phyloP scores from a whole-genome alignment of 2,888 invertebrate species.

The Eueremaeus valkanovi region DNA sequence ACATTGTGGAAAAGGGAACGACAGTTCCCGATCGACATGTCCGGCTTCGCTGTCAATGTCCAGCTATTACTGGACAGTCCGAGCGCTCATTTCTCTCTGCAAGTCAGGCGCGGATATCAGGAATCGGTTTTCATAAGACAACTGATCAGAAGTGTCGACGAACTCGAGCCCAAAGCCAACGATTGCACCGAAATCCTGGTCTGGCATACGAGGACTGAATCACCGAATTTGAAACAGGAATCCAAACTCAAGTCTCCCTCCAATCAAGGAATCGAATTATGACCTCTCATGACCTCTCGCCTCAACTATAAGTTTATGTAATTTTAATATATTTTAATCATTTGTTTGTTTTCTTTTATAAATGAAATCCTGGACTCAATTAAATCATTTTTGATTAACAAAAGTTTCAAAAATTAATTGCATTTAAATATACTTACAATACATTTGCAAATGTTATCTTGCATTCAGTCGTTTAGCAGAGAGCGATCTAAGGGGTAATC shows the following conservation, averaged over 20 bases:
- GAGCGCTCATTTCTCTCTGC: conserved; percentile 72
- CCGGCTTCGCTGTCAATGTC: conserved; percentile 85
- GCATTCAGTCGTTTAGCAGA: too few species aligned
- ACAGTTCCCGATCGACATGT: conserved; percentile 96
- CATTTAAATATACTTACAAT: too few species aligned
- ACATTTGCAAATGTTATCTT: too few species aligned
- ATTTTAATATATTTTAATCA: too few species aligned
- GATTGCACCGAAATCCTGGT: conserved; percentile 85
- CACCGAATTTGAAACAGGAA: conserved; percentile 71
- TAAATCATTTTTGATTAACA: too few species aligned
- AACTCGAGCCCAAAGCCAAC: conserved; percentile 85
- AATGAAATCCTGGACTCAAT: too few species aligned
- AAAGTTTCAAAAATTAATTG: too few species aligned
- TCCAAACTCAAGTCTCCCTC: conserved; percentile 54
- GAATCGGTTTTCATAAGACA: conserved; percentile 77
- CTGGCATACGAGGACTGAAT: conserved; percentile 97
- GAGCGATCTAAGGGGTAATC: too few species aligned
- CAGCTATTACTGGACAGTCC: conserved; percentile 67
- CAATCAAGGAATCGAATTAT: background rate
- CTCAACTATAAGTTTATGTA: background rate
- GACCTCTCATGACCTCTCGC: background rate
- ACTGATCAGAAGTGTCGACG: conserved; percentile 61
- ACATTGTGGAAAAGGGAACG: conserved; percentile 63
- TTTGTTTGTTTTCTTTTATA: too few species aligned
- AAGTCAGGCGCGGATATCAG: conserved; percentile 81